phyloP scores from a whole-genome alignment of 2,888 invertebrate genomes.

The Heteromyza rotundicornis region DNA sequence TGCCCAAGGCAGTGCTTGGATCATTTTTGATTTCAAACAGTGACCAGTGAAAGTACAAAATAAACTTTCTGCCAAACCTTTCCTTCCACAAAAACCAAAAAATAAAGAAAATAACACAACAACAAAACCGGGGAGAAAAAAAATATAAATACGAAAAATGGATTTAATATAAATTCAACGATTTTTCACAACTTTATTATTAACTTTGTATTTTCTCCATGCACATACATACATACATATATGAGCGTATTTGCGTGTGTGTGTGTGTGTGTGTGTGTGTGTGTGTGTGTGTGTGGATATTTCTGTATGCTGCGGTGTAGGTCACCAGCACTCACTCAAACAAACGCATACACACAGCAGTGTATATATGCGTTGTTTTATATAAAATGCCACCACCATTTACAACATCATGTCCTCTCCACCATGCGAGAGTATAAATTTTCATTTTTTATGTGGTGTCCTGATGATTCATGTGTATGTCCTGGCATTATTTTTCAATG shows the following conservation, averaged over 20 bases:
- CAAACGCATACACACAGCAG: no score
- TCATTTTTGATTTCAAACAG: no score
- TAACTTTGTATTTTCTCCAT: background rate
- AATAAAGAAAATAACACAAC: no score
- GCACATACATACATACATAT: background rate
- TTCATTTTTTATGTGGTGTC: background rate
- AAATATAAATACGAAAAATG: conserved; percentile 25
- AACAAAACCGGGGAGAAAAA: no score
- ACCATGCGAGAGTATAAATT: background rate
- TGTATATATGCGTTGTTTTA: no score
- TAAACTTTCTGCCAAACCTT: no score
- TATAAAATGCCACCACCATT: no score
- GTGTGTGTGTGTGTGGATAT: background rate
- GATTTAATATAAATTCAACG: conserved; percentile 31
- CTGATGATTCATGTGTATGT: conserved; percentile 35
- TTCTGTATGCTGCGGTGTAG: no score
- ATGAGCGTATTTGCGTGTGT: background rate
- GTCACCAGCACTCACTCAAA: no score
- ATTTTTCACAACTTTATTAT: conserved; percentile 7
- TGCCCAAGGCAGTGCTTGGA: no score
- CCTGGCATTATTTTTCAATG: conserved; percentile 30
- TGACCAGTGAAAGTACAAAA: no score
- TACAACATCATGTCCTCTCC: background rate
- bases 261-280: background rate
- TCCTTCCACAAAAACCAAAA: no score